Base-by-base conservation (phyloP, 2,888 invertebrate genomes). In the Pedicia rivosa region DNA sequence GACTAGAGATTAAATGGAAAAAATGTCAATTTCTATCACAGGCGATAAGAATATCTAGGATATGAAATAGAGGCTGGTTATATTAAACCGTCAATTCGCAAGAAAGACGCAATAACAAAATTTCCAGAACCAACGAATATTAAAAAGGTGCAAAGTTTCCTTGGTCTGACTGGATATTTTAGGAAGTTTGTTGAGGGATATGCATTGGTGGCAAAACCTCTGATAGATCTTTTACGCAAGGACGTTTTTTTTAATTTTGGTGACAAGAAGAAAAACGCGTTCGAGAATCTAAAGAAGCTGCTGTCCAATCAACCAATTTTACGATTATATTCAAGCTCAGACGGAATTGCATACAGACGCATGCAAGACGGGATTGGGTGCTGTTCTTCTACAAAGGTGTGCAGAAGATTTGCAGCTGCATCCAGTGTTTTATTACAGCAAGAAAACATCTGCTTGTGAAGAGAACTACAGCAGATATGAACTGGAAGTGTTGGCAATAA, bases 141-240 rank as follows among this genome's bases (percentile, higher is more conserved):
- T 2, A 48, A 50, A 16, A 44, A 51, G 29, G 32, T 53, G 2
- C 41, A 48, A 19, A 47, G 49, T 36, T 53, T 52, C 36, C 29
- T 53, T 5, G 52, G 52, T 2, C 35, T 55, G 29, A 46, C 47
- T 5, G 46, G 47, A 7, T 48, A 47, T 29, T 53, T 52, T 30
- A 29, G 50, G 13, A 47, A 45, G 19, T 51, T 50, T 40, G 44
- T 49, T 3, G 33, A 42, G 10, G 34, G 44, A 31, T 52, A 44
- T 39, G 44, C 47, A 1, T n/a, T 40, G 3, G 38, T 48, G 29
- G 46, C 46, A 4, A 43, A 38, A 17, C 49, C 47, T 3, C 31
- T 50, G 16, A 46, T 44, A 9, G 42, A 46, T 6, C 29, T 50
- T 7, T 25, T 40, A 12, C 43, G 43, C 39, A 45, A 47, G 17